These are phyloP conservation scores for Apis cerana DNA, from an alignment of 1,140 invertebrate genomes.

Conservation along the genomic window DNA sequence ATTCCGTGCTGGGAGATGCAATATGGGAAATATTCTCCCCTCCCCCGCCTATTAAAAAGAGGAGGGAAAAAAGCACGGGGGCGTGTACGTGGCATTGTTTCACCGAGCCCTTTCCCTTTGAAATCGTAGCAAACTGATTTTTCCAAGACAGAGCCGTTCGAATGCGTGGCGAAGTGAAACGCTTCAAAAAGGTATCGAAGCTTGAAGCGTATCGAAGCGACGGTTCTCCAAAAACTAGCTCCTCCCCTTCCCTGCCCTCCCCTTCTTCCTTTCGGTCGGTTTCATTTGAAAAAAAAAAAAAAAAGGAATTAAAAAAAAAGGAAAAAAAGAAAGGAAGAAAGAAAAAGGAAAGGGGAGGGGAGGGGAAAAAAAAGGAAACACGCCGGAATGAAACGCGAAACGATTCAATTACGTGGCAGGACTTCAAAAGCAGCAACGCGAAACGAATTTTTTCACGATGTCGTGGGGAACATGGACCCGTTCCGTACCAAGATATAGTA, in stretches of 20 bases:
- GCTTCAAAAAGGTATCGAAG: conserved; percentile 21
- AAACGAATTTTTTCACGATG: conserved; percentile 20
- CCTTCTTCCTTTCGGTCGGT: not conserved
- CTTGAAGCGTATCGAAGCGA: conserved; percentile 7
- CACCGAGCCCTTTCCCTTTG: conserved; percentile 5
- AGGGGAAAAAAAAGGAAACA: not conserved
- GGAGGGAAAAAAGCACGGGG: not conserved
- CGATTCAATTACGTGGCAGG: conserved; percentile 4
- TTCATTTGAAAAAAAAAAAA: not conserved
- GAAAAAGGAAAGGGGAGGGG: not conserved
- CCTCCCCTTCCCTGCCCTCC: not conserved
- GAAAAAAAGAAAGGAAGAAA: not conserved
- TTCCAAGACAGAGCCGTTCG: conserved; percentile 20
- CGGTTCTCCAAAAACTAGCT: conserved; percentile 8
- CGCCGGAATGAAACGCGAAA: conserved; percentile 13
- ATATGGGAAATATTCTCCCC: not conserved
- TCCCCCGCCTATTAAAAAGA: not conserved
- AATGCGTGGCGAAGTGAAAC: conserved; percentile 7
- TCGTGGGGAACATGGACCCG: not conserved
- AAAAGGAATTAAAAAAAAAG: not conserved
- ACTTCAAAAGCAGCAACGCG: conserved; percentile 22
- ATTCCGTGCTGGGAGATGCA: not conserved
- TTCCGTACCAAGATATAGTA: not conserved
- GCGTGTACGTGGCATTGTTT: not conserved
- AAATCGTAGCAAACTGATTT: conserved; percentile 11